Evolutionary conservation across 2,113 vertebrate genomes (phyloP).

Genomic region (Anoplopoma fimbria): DNA sequence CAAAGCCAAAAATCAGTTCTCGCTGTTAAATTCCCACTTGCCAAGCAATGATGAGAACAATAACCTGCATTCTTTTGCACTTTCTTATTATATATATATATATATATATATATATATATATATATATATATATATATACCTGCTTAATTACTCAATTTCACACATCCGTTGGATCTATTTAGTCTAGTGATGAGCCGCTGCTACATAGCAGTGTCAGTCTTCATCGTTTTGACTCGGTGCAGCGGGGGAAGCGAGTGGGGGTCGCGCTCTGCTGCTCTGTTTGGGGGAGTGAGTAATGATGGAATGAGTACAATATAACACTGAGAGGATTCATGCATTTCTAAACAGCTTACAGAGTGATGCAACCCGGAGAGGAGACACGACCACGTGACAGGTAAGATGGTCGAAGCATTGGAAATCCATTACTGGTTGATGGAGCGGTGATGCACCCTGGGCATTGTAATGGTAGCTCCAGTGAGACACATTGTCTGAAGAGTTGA

Average conservation of each 20-base stretch:
- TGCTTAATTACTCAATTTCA: conserved; percentile 3
- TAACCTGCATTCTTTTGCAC: conserved; percentile 18
- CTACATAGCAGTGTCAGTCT: not conserved
- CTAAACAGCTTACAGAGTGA: conserved; percentile 70
- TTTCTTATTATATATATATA: not conserved
- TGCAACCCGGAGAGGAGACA: conserved; percentile 55
- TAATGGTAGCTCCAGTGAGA: conserved; percentile 67
- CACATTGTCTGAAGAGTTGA: conserved; percentile 64
- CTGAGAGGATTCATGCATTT: conserved; percentile 73
- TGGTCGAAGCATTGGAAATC: conserved; percentile 73
- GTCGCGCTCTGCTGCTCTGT: conserved; percentile 42
- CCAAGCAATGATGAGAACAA: not conserved
- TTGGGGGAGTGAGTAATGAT: conserved; percentile 65
- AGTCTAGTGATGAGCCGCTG: conserved; percentile 23
- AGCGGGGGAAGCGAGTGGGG: conserved; percentile 46
- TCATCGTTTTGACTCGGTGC: conserved; percentile 37
- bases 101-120: too few relatives aligned
- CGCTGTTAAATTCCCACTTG: conserved; percentile 19
- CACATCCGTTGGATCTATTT: not conserved
- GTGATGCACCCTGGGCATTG: conserved; percentile 61
- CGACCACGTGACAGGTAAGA: conserved; percentile 55
- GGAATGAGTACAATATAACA: conserved; percentile 63
- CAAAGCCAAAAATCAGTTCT: conserved; percentile 42
- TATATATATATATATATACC: too few relatives aligned
- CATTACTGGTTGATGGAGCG: conserved; percentile 73